phyloP scores from a whole-genome alignment of 1,140 invertebrate genomes.

The Neodiprion lecontei region DNA sequence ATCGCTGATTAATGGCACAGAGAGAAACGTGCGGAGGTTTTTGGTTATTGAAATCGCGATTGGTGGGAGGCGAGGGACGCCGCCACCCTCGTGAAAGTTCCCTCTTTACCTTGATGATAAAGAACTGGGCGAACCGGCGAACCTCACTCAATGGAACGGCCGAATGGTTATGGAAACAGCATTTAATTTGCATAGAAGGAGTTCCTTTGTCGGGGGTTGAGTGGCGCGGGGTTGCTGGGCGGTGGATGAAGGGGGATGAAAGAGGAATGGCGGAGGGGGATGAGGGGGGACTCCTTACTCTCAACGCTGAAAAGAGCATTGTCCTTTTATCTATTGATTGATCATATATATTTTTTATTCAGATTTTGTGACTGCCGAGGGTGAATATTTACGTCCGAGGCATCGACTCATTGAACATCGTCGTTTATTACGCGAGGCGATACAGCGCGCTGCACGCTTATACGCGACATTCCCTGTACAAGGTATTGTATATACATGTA shows the following conservation, averaged over 20 bases:
- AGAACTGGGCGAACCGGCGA: constrained; percentile 45
- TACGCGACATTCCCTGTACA: not conserved
- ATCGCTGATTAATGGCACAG: constrained; percentile 53
- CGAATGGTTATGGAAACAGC: constrained; percentile 64
- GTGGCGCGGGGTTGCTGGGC: constrained; percentile 22
- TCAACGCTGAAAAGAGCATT: constrained; percentile 59
- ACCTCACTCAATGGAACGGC: constrained; percentile 62
- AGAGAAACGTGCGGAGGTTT: constrained; percentile 35
- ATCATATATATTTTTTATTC: constrained; percentile 61
- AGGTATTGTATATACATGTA: no score
- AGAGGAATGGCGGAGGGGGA: constrained; percentile 23
- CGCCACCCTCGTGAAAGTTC: constrained; percentile 56
- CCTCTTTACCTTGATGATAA: constrained; percentile 60
- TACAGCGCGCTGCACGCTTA: constrained; percentile 17
- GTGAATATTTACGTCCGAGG: not conserved
- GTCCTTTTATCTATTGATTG: constrained; percentile 62
- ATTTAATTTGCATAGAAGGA: constrained; percentile 65
- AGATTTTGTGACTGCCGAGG: constrained; percentile 44
- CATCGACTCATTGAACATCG: not conserved
- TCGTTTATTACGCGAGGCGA: not conserved
- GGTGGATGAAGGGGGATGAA: constrained; percentile 18
- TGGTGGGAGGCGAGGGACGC: constrained; percentile 25
- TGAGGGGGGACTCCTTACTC: constrained; percentile 31
- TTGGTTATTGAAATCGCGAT: constrained; percentile 54
- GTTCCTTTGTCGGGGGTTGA: constrained; percentile 55